Evolutionary conservation across 2,113 vertebrate genomes (phyloP).

Genomic region (Melanerpes formicivorus): DNA sequence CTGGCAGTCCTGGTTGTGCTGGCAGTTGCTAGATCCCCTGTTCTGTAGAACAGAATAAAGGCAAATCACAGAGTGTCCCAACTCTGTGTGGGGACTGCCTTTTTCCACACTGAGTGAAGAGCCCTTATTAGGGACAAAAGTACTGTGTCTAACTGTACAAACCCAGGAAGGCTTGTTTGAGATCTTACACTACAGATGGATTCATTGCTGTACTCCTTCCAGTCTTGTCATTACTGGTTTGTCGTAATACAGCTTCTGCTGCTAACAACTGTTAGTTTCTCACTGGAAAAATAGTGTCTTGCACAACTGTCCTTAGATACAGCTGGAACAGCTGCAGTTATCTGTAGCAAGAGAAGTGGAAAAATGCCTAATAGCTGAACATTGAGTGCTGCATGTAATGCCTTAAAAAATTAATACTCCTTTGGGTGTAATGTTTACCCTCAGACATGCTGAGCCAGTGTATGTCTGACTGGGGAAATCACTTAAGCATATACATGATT

Average conservation of each 20-base stretch:
- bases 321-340: conserved; percentile 15
- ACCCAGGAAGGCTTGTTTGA: not conserved
- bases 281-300: not conserved
- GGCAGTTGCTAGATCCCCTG: too few relatives aligned
- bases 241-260: not conserved
- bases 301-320: not conserved
- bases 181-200: not conserved
- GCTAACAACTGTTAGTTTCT: not conserved
- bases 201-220: not conserved
- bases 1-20: too few relatives aligned
- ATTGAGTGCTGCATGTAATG: not conserved
- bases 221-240: not conserved
- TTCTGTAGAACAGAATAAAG: too few relatives aligned
- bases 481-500: not conserved
- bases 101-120: too few relatives aligned
- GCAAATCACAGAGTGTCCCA: too few relatives aligned
- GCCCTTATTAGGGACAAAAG: too few relatives aligned
- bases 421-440: not conserved
- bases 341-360: not conserved
- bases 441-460: not conserved
- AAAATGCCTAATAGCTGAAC: not conserved
- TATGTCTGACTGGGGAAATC: not conserved
- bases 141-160: not conserved
- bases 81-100: too few relatives aligned
- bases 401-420: not conserved